These are phyloP conservation scores for Etheostoma cragini DNA, from an alignment of 2,113 vertebrate species.

Conservation along the genomic window DNA sequence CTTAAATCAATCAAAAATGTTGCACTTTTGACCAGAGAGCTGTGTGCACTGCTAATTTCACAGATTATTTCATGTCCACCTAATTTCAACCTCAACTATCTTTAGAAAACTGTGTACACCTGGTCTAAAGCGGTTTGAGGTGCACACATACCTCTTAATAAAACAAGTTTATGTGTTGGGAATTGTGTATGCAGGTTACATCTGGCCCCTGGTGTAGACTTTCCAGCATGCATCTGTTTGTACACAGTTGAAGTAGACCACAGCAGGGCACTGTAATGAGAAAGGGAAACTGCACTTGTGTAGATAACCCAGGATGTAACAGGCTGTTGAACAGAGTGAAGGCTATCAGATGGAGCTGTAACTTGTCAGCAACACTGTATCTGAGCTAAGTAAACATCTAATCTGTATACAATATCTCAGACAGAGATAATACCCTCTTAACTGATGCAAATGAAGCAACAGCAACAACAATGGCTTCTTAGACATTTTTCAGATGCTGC, in stretches of 20 bases:
- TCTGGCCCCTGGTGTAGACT: neutral
- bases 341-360: neutral
- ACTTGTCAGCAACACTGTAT: neutral
- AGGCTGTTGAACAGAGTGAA: neutral
- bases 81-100: too few relatives aligned
- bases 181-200: neutral
- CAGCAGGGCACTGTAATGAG: neutral
- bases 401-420: neutral
- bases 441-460: neutral
- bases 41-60: neutral
- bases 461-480: neutral
- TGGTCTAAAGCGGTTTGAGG: neutral
- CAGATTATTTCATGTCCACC: neutral
- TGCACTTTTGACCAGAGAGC: neutral
- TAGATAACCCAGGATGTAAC: neutral
- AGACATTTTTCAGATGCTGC: conserved; percentile 27
- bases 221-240: neutral
- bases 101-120: neutral
- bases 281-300: neutral
- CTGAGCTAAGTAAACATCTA: neutral
- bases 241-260: neutral
- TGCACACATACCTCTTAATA: neutral
- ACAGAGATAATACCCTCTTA: neutral
- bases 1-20: neutral
- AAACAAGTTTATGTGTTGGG: neutral